Base-by-base conservation (phyloP, 2,113 vertebrate genomes). In the Dendropsophus ebraccatus region DNA sequence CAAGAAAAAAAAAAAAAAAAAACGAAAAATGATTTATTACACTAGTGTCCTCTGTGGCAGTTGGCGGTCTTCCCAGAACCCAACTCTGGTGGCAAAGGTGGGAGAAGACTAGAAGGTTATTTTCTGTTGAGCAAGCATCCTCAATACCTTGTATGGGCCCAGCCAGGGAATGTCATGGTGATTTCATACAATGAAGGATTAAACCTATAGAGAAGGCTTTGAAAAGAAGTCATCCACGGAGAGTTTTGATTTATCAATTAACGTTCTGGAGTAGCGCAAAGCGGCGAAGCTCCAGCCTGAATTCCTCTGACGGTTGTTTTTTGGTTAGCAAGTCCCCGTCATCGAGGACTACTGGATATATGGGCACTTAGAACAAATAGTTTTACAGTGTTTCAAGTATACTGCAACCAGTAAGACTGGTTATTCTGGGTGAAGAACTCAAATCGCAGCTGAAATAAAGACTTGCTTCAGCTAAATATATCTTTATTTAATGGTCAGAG, bases 11-110 rank as follows among this genome's bases (percentile, higher is more conserved):
- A n/a, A n/a, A n/a, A n/a, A n/a, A n/a, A n/a, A n/a, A n/a, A n/a
- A n/a, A n/a, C n/a, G n/a, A n/a, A n/a, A 93, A 94, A 96, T 96
- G 96, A 98, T 98, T 97, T 97, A 97, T 96, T 94, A 95, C 95
- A 92, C 90, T 88, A 87, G 94, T 95, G 96, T 97, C 96, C 95
- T 95, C 88, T 54, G 94, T 96, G 97, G 96, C 96, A 95, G 93
- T 96, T 97, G 97, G 96, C 96, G 89, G 93, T 93, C 93, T 94
- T 96, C 96, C 97, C 97, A 97, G 96, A 96, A 89, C 93, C 92
- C 90, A 58, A 91, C n/a, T 30, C 50, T 25, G 87, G 93, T 90
- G 92, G 91, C 92, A 87, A 90, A 88, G 91, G 91, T 78, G 90
- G 92, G 91, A 90, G 91, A 89, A 45, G 77, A 82, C 49, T 49